Conservation (phyloP, 2,888 invertebrate species). For the Bellardia pandia region DNA sequence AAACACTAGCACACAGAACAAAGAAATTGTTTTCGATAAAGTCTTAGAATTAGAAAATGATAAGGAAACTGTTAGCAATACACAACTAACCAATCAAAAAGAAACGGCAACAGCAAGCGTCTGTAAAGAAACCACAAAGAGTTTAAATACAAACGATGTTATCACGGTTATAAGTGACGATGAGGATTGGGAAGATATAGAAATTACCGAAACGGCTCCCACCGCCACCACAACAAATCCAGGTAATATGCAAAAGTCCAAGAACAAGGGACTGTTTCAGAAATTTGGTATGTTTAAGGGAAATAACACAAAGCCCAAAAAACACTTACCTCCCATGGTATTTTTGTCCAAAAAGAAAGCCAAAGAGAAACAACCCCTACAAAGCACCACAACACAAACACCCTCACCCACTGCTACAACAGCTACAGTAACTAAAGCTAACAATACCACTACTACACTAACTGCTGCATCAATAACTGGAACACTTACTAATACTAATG, state of each 20-base stretch:
- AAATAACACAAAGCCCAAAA: constrained; percentile 52
- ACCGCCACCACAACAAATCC: constrained; percentile 48
- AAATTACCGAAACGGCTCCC: constrained; percentile 76
- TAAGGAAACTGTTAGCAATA: neutral
- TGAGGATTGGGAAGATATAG: constrained; percentile 80
- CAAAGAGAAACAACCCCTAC: constrained; percentile 51
- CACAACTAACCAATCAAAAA: neutral
- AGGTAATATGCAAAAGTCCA: constrained; percentile 49
- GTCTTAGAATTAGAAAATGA: constrained; percentile 8
- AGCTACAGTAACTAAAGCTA: neutral
- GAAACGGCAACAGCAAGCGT: no score
- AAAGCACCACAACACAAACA: constrained; percentile 8
- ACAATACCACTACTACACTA: neutral
- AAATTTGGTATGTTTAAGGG: constrained; percentile 61
- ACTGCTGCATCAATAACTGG: neutral
- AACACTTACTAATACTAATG: neutral
- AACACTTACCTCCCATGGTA: constrained; percentile 27
- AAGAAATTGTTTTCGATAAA: neutral
- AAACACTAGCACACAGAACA: neutral
- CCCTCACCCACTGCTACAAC: constrained; percentile 2
- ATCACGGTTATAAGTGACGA: constrained; percentile 75
- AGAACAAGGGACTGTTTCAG: constrained; percentile 62
- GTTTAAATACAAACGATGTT: neutral
- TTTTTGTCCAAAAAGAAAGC: constrained; percentile 65
- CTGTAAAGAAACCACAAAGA: neutral